Conservation (phyloP, 2,888 invertebrate genomes). For the Podotricha telesiphe region DNA sequence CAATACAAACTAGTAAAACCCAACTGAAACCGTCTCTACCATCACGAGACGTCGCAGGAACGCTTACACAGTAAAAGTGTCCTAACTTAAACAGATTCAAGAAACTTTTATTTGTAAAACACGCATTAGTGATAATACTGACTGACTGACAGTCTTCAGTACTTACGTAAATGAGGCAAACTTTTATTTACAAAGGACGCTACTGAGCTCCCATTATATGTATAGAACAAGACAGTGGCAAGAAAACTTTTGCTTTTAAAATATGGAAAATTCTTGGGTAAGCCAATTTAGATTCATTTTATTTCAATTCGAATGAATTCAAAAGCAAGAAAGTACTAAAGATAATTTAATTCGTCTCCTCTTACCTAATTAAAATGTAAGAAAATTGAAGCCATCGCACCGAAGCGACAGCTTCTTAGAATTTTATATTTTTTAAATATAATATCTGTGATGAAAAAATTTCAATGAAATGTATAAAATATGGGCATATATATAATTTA, state of each 20-base stretch:
- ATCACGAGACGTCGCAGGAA: too few relatives aligned
- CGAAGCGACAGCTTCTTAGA: neutral
- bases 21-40: too few relatives aligned
- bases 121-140: too few relatives aligned
- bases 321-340: conserved; percentile 17
- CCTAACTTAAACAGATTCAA: too few relatives aligned
- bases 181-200: neutral
- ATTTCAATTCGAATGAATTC: conserved; percentile 20
- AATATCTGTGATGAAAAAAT: neutral
- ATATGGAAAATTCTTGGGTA: conserved; percentile 11
- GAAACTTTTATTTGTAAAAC: too few relatives aligned
- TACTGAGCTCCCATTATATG: neutral
- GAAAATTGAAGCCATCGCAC: conserved; percentile 15
- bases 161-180: neutral
- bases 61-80: too few relatives aligned
- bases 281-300: conserved; percentile 17
- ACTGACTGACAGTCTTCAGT: too few relatives aligned
- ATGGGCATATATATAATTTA: too few relatives aligned
- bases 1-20: too few relatives aligned
- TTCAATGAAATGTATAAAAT: too few relatives aligned
- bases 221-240: neutral
- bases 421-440: neutral
- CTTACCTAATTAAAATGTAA: conserved; percentile 5
- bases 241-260: neutral
- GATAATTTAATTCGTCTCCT: conserved; percentile 26